Percentiles rank a stretch among this genome's conserved stretches.
phyloP scores from a whole-genome alignment of 2,113 vertebrate genomes.

The Stomatorhinus ivindoensis region DNA sequence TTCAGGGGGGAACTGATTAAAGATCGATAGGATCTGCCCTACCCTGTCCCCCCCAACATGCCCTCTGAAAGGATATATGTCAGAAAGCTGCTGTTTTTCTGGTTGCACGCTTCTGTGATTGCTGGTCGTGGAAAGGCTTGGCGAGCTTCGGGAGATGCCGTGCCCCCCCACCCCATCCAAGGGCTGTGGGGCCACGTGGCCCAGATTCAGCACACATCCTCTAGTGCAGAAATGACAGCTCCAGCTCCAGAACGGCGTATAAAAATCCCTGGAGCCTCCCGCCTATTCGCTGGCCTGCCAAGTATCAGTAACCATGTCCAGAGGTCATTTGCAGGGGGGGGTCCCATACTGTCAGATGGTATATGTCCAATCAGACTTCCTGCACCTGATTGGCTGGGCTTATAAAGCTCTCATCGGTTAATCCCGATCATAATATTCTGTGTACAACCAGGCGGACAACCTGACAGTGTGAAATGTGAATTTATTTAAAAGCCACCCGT shows the following conservation, averaged over 20 bases:
- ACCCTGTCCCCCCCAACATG: not conserved
- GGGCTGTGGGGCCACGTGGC: not conserved
- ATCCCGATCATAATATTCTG: not conserved
- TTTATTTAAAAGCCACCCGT: not conserved
- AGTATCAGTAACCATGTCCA: not conserved
- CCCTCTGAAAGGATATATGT: not conserved
- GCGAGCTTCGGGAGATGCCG: too few species aligned
- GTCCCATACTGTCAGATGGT: not conserved
- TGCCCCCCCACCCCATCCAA: not conserved
- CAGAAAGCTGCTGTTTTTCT: not conserved
- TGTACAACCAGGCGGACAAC: too few species aligned
- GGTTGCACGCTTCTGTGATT: not conserved
- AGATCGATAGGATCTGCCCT: not conserved
- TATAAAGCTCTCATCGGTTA: not conserved
- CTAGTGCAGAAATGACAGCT: not conserved
- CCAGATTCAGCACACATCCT: not conserved
- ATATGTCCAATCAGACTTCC: not conserved
- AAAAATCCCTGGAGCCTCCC: not conserved
- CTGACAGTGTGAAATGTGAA: too few species aligned
- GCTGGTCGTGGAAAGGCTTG: not conserved
- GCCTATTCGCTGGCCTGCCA: not conserved
- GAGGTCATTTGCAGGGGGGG: not conserved
- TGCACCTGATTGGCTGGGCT: not conserved
- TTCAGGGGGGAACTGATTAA: not conserved
- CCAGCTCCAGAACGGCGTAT: not conserved